These are phyloP conservation scores for Dorcus hopei DNA, from an alignment of 2,888 invertebrate genomes.

Conservation along the genomic window DNA sequence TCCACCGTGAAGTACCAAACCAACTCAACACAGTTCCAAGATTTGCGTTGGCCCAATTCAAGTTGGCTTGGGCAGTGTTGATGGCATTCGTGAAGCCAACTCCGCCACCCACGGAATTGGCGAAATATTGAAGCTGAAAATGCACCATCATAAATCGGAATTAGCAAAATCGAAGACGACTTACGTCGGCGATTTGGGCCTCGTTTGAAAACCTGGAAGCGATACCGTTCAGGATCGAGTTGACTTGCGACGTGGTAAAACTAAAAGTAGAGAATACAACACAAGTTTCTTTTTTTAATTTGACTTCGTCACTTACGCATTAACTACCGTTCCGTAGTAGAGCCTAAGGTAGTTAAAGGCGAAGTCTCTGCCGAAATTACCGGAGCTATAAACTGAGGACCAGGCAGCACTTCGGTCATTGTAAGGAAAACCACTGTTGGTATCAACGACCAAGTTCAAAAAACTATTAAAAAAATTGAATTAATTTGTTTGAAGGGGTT, in stretches of 20 bases:
- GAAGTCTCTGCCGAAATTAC: constrained; percentile 5
- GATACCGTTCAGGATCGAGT: constrained; percentile 9
- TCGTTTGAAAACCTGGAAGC: constrained; percentile 16
- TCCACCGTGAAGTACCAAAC: not conserved
- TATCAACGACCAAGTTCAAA: constrained; percentile 2
- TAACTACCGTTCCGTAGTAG: constrained; percentile 1
- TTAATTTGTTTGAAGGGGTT: no score
- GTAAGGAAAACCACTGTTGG: not conserved
- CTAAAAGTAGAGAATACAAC: not conserved
- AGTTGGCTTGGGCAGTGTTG: not conserved
- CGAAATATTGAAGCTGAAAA: constrained; percentile 9
- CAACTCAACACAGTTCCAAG: constrained; percentile 4
- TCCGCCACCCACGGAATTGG: not conserved
- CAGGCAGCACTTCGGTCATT: not conserved
- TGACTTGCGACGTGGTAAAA: constrained; percentile 4
- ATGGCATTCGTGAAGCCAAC: not conserved
- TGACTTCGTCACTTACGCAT: not conserved
- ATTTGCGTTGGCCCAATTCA: constrained; percentile 5
- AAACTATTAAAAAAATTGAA: not conserved
- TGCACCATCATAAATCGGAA: not conserved
- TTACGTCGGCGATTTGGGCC: constrained; percentile 15
- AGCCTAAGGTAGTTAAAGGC: constrained; percentile 9
- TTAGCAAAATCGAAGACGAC: not conserved
- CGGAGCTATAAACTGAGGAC: constrained; percentile 8
- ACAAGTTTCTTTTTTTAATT: not conserved